A percentile compares a stretch with the other conserved stretches of the same genome.
Conservation (phyloP, 2,113 vertebrate genomes). For the Nettapus auritus region DNA sequence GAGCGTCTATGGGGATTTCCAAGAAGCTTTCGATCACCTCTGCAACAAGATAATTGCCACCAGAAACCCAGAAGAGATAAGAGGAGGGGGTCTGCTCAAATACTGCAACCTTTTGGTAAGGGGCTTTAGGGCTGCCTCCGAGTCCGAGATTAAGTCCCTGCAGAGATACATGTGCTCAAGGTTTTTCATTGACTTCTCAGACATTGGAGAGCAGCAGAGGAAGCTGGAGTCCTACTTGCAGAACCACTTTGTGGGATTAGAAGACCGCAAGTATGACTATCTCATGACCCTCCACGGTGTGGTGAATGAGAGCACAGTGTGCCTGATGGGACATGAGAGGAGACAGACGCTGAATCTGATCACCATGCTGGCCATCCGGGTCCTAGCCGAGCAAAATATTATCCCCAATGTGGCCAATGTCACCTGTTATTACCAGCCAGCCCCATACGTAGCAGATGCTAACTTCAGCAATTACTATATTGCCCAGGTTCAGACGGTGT, state of each 20-base stretch:
- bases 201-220: constrained; percentile 96
- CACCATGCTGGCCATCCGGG: constrained; percentile 95
- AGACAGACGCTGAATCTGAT: constrained; percentile 97
- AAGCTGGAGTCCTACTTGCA: constrained; percentile 99
- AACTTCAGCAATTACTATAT: constrained; percentile 99
- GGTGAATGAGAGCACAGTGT: constrained; percentile 99
- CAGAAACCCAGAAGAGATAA: constrained; percentile 96
- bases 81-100: constrained; percentile 97
- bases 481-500: constrained; percentile 96
- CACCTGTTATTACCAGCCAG: constrained; percentile 99
- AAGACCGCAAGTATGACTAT: constrained; percentile 99
- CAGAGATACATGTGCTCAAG: constrained; percentile 99
- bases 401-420: constrained; percentile 99
- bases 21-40: constrained; percentile 93
- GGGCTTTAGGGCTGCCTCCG: constrained; percentile 91
- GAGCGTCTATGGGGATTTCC: constrained; percentile 96
- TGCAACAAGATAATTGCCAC: constrained; percentile 96
- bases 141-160: constrained; percentile 95
- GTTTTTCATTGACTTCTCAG: constrained; percentile 99
- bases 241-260: constrained; percentile 98
- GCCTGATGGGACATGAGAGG: constrained; percentile 98
- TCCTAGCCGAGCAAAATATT: constrained; percentile 97
- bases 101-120: constrained; percentile 99
- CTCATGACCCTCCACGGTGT: constrained; percentile 96
- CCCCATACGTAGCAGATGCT: constrained; percentile 95